Percentiles rank a stretch among this genome's conserved stretches.
phyloP scores from a whole-genome alignment of 2,888 invertebrate genomes.

The Pheosia tremula region DNA sequence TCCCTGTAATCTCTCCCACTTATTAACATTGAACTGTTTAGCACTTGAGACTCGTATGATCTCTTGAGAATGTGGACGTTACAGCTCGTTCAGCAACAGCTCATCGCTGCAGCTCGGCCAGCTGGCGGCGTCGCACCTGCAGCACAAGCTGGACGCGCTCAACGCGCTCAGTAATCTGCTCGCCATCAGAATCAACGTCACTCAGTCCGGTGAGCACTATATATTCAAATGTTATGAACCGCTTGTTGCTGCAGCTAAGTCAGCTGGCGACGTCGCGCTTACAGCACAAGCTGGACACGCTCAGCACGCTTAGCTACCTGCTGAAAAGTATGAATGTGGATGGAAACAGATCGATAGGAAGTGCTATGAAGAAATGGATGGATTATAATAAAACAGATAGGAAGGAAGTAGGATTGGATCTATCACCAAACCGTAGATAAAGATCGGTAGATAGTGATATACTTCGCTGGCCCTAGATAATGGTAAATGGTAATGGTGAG shows the following conservation, averaged over 20 bases:
- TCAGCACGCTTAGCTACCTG: constrained; percentile 20
- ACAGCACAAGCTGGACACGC: constrained; percentile 30
- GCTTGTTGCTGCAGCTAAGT: constrained; percentile 12
- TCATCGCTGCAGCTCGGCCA: constrained; percentile 15
- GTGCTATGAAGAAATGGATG: too few relatives aligned
- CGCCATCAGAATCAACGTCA: constrained; percentile 17
- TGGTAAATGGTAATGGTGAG: too few relatives aligned
- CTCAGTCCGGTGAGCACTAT: background rate
- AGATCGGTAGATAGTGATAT: too few relatives aligned
- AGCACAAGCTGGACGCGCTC: constrained; percentile 30
- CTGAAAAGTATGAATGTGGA: constrained; percentile 6
- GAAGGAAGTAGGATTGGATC: too few relatives aligned
- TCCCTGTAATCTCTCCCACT: too few relatives aligned
- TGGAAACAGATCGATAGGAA: too few relatives aligned
- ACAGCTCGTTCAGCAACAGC: constrained; percentile 10
- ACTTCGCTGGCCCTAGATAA: too few relatives aligned
- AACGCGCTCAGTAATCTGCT: constrained; percentile 19
- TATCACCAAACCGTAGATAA: too few relatives aligned
- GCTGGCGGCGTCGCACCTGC: constrained; percentile 30
- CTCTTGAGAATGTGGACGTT: background rate
- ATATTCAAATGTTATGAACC: constrained; percentile 6
- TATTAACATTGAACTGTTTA: too few relatives aligned
- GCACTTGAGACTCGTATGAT: background rate
- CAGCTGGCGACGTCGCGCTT: constrained; percentile 29
- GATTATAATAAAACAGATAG: too few relatives aligned